phyloP scores from a whole-genome alignment of 2,888 invertebrate species.

The Drosophila dives region DNA sequence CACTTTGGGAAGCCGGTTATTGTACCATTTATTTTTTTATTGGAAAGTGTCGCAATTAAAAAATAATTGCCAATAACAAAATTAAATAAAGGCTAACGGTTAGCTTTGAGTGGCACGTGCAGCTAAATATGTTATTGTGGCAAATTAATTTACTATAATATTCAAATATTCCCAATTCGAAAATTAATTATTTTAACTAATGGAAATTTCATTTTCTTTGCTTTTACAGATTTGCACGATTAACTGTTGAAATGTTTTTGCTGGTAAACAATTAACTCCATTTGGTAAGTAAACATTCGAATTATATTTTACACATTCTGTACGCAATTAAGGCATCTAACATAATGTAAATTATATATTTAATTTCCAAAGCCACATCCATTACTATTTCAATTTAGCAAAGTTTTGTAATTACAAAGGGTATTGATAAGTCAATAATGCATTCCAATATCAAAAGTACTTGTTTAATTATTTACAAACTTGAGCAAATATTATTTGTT shows the following conservation, averaged over 20 bases:
- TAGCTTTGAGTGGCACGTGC: conserved; percentile 43
- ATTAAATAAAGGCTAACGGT: conserved; percentile 27
- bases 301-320: conserved; percentile 9
- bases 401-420: neutral
- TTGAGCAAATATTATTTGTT: conserved; percentile 12
- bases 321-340: neutral
- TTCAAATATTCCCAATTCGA: neutral
- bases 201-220: conserved; percentile 28
- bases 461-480: conserved; percentile 16
- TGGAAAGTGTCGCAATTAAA: conserved; percentile 73
- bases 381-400: neutral
- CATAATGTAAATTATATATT: neutral
- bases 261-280: conserved; percentile 39
- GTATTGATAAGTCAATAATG: neutral
- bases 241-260: conserved; percentile 32
- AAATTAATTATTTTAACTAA: conserved; percentile 13
- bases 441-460: no score
- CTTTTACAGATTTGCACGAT: conserved; percentile 26
- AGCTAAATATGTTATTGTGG: conserved; percentile 33
- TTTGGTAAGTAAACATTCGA: conserved; percentile 36
- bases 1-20: conserved; percentile 32
- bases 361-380: neutral
- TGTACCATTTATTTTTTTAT: conserved; percentile 17
- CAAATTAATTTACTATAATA: conserved; percentile 18
- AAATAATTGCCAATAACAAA: conserved; percentile 56